A percentile compares a stretch with the other conserved stretches of the same genome.
phyloP scores from a whole-genome alignment of 2,888 invertebrate species.

The Aspidapion aeneum region DNA sequence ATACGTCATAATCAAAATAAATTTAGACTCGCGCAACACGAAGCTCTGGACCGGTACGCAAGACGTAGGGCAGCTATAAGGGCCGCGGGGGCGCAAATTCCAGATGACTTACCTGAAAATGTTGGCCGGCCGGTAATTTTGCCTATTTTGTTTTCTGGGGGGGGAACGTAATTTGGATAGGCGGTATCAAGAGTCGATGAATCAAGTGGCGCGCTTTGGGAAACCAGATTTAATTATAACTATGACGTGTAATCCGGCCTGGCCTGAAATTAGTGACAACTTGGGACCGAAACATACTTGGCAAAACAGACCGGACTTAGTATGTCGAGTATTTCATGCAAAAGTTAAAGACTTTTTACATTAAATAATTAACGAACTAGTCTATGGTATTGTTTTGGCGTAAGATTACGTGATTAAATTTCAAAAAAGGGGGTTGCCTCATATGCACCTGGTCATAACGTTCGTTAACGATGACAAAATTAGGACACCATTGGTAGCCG shows the following conservation, averaged over 20 bases:
- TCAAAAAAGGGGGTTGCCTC: conserved; percentile 18
- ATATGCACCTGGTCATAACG: conserved; percentile 13
- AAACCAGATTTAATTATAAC: no score
- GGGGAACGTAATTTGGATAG: conserved; percentile 3
- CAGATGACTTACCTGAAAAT: no score
- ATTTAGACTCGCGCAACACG: no score
- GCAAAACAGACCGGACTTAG: no score
- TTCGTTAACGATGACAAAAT: conserved; percentile 10
- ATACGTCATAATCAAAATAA: no score
- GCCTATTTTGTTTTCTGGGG: conserved; percentile 5
- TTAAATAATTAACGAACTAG: conserved; percentile 8
- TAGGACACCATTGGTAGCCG: neutral
- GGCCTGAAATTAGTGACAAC: no score
- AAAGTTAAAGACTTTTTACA: conserved; percentile 13
- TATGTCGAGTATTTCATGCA: no score
- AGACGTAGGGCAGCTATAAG: neutral
- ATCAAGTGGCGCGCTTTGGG: no score
- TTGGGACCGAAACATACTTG: no score
- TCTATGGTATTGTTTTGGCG: conserved; percentile 12
- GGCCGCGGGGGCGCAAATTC: no score
- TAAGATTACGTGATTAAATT: conserved; percentile 19
- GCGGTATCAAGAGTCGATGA: neutral
- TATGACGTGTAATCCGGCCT: no score
- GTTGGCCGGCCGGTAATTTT: conserved; percentile 12
- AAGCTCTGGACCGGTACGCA: no score